A percentile compares a stretch with the other conserved stretches of the same genome.
Conservation (phyloP, 2,797 vertebrate genomes). For the Bryconaethiops microstoma region DNA sequence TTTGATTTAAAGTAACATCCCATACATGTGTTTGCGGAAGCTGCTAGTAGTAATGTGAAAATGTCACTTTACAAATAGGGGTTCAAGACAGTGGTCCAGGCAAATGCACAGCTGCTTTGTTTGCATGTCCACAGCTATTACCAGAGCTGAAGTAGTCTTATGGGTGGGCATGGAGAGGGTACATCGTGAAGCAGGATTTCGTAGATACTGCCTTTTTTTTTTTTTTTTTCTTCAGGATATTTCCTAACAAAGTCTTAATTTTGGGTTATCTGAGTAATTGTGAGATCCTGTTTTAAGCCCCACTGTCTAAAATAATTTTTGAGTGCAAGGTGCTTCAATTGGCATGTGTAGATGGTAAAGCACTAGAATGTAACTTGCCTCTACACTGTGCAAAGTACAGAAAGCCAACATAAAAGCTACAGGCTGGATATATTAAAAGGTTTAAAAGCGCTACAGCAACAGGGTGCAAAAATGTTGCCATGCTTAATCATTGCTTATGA, state of each 20-base stretch:
- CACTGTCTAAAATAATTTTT: not conserved
- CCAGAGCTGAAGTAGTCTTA: slow-evolving; percentile 22
- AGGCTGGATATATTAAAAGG: not conserved
- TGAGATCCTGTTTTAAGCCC: not conserved
- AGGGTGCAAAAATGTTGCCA: not conserved
- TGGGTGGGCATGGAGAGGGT: not conserved
- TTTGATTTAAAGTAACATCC: not conserved
- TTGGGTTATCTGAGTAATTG: not conserved
- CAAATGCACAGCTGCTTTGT: slow-evolving; percentile 37
- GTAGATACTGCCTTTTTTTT: not conserved
- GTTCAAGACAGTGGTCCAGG: not conserved
- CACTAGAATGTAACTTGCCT: not conserved
- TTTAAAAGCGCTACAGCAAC: not conserved
- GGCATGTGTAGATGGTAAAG: not conserved
- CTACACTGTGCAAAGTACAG: not conserved
- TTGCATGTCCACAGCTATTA: not conserved
- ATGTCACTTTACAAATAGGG: not conserved
- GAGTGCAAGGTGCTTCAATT: not conserved
- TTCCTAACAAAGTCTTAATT: not conserved
- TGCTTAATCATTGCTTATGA: not conserved
- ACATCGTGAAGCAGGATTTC: not conserved
- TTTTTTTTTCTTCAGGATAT: too few relatives aligned
- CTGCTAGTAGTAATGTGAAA: slow-evolving; percentile 61
- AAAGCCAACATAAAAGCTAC: not conserved
- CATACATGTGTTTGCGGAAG: slow-evolving; percentile 28